Evolutionary conservation across 2,888 invertebrate genomes (phyloP), one percentile per base, ranked within the genome.

Genomic region (Abscondita cerata): DNA sequence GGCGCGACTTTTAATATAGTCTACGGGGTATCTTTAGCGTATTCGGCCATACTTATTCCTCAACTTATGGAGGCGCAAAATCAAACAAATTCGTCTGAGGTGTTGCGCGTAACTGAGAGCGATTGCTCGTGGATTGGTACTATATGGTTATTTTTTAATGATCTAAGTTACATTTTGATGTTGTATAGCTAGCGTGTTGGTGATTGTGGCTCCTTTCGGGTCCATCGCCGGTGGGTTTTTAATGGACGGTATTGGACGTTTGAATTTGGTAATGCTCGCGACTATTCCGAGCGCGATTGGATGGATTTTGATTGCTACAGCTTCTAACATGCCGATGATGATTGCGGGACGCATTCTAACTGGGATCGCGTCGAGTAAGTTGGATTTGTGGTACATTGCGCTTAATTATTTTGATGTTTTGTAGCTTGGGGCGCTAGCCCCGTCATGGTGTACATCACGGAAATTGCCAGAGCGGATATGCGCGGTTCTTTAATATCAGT

Each of bases 371-470:
- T 81, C 84, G 68, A 81, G 83, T 82, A 78, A 72, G 59, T 56
- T 19, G 44, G 15, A n/a, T 11, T 55, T 11, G 8, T 36, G 11
- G n/a, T 47, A 33, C 4, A 57, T 6, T 46, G 20, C 40, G 4
- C n/a, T 6, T 12, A 41, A 38, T 20, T 33, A 13, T 36, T 60
- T 31, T 5, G 1, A n/a, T 41, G 34, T 47, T 31, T 25, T 77
- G 54, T 64, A 77, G 86, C 86, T 1, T 78, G 85, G 75, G 85
- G 85, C 11, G 83, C 85, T 1, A 85, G 85, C 66, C 86, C 87
- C 11, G 86, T 86, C 1, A 84, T 85, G 41, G 86, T 86, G 18
- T 87, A 87, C 75, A 85, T 86, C 56, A 86, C 86, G 5, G 86
- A 87, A 77, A 84, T 86, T 1, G 85, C 85, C 0, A 77, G 85